Evolutionary conservation across 2,797 vertebrate species (phyloP).

Genomic region (Labroides dimidiatus): DNA sequence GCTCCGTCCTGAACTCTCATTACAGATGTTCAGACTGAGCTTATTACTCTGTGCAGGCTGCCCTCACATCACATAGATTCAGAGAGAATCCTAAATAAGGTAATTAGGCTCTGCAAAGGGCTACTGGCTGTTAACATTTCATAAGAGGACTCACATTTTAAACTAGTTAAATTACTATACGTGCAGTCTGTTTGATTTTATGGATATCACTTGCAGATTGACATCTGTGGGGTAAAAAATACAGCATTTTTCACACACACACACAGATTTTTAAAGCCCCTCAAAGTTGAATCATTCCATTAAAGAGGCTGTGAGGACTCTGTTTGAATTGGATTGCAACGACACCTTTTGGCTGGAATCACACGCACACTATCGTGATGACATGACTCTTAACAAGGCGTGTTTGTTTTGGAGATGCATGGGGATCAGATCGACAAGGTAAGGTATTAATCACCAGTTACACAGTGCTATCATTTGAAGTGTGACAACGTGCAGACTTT

Average conservation of each 20-base stretch:
- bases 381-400: too few species aligned
- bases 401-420: too few species aligned
- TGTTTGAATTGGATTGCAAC: too few species aligned
- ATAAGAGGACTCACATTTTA: slow-evolving; percentile 44
- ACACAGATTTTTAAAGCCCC: not conserved
- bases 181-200: slow-evolving; percentile 13
- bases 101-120: slow-evolving; percentile 62
- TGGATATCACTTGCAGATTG: slow-evolving; percentile 21
- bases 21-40: slow-evolving; percentile 60
- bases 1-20: slow-evolving; percentile 56
- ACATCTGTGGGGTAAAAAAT: too few species aligned
- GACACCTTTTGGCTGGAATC: too few species aligned
- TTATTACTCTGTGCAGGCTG: slow-evolving; percentile 38
- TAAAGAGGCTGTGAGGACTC: too few species aligned
- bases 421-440: too few species aligned
- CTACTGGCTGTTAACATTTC: slow-evolving; percentile 47
- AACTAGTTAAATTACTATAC: slow-evolving; percentile 46
- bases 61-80: slow-evolving; percentile 56
- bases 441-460: too few species aligned
- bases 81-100: slow-evolving; percentile 68
- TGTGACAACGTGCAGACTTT: too few species aligned
- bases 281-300: not conserved
- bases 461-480: too few species aligned
- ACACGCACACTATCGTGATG: too few species aligned
- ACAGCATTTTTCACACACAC: too few species aligned